A percentile compares a stretch with the other conserved stretches of the same genome.
These are phyloP conservation scores for Vanessa tameamea DNA, from an alignment of 1,140 invertebrate species.

Conservation along the genomic window DNA sequence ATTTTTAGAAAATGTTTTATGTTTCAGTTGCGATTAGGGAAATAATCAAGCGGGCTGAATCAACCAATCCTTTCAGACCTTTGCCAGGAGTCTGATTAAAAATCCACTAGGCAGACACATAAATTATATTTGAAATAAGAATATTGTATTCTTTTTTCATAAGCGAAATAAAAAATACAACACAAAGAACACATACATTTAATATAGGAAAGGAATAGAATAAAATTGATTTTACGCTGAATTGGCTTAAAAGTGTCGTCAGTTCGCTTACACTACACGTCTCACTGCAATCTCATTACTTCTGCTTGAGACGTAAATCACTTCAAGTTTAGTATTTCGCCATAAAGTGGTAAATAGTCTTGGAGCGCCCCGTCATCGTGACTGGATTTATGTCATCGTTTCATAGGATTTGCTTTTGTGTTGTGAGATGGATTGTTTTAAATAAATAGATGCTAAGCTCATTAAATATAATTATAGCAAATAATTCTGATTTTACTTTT, in stretches of 20 bases:
- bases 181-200: background rate
- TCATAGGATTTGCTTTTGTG: background rate
- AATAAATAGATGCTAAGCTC: background rate
- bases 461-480: background rate
- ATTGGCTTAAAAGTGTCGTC: slow-evolving; percentile 16
- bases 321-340: slow-evolving; percentile 27
- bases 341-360: slow-evolving; percentile 26
- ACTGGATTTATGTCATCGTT: slow-evolving; percentile 20
- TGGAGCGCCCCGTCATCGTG: slow-evolving; percentile 12
- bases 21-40: too few species aligned
- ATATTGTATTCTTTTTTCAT: too few species aligned
- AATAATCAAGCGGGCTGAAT: too few species aligned
- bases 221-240: slow-evolving; percentile 4
- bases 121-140: too few species aligned
- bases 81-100: too few species aligned
- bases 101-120: too few species aligned
- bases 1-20: too few species aligned
- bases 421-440: background rate
- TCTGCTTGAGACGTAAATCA: slow-evolving; percentile 30
- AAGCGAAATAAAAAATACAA: slow-evolving; percentile 2
- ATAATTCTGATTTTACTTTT: too few species aligned
- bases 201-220: background rate
- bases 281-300: slow-evolving; percentile 31
- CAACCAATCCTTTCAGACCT: too few species aligned
- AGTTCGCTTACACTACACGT: slow-evolving; percentile 30